Evolutionary conservation across 2,888 invertebrate genomes (phyloP).

Genomic region (Lydus trimaculatus): DNA sequence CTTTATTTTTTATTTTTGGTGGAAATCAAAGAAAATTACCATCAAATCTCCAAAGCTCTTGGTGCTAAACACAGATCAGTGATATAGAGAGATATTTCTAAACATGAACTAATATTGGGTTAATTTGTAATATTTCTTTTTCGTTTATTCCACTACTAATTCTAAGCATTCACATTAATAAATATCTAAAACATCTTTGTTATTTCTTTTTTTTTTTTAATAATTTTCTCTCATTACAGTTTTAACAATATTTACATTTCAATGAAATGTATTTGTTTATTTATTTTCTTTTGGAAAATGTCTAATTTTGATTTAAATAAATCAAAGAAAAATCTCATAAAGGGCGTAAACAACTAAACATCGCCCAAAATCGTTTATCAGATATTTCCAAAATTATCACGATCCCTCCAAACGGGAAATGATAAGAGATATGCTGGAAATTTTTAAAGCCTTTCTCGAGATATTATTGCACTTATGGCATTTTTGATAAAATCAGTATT

Average conservation of each 20-base stretch:
- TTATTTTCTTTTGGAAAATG: conserved; percentile 36
- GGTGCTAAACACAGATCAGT: conserved; percentile 51
- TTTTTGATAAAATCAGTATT: conserved; percentile 13
- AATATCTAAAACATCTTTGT: conserved; percentile 57
- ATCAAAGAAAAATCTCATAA: not conserved
- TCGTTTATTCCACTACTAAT: conserved; percentile 42
- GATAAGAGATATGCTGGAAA: conserved; percentile 4
- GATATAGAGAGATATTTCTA: conserved; percentile 50
- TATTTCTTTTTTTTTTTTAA: conserved; percentile 42
- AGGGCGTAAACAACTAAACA: not conserved
- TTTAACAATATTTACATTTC: conserved; percentile 58
- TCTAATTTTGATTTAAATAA: conserved; percentile 25
- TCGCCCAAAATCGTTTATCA: not conserved
- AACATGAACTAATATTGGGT: conserved; percentile 50
- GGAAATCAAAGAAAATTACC: not conserved
- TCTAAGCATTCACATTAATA: conserved; percentile 58
- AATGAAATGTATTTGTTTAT: conserved; percentile 48
- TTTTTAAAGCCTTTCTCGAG: not conserved
- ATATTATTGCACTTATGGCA: conserved; percentile 7
- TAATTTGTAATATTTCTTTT: conserved; percentile 39
- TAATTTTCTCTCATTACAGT: not conserved
- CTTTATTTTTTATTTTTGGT: too few species aligned
- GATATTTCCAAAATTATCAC: not conserved
- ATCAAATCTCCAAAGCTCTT: conserved; percentile 39
- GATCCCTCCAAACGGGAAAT: not conserved